phyloP scores from a whole-genome alignment of 2,113 vertebrate genomes.

The Oreochromis tanganicae region DNA sequence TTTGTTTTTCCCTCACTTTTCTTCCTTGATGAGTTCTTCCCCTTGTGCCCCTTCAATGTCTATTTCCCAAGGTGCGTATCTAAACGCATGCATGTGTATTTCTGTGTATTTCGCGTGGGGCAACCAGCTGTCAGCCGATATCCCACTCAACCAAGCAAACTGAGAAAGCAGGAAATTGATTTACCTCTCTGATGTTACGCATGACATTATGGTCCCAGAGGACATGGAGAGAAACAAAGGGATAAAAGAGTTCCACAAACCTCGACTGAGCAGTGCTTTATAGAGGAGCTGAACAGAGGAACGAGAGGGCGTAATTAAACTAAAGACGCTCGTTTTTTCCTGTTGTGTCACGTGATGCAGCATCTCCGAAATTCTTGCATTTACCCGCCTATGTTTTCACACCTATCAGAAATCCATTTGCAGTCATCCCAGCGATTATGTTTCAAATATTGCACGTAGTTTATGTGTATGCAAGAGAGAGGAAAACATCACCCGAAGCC shows the following conservation, averaged over 20 bases:
- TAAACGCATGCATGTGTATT: not conserved
- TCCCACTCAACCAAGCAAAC: conserved; percentile 15
- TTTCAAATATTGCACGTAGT: not conserved
- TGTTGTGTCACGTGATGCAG: not conserved
- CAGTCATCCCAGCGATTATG: not conserved
- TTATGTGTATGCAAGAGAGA: not conserved
- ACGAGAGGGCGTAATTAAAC: not conserved
- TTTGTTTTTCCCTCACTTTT: not conserved
- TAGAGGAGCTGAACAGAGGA: not conserved
- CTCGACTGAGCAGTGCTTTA: not conserved
- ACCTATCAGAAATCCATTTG: conserved; percentile 7
- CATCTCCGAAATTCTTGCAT: not conserved
- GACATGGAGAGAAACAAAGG: not conserved
- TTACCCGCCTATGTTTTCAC: not conserved
- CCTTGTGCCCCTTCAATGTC: not conserved
- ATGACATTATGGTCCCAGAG: not conserved
- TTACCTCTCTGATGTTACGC: conserved; percentile 10
- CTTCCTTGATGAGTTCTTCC: not conserved
- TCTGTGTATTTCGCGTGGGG: not conserved
- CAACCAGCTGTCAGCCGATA: not conserved
- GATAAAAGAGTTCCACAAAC: not conserved
- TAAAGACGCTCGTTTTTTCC: not conserved
- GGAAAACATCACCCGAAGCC: not conserved
- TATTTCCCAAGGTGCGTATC: not conserved
- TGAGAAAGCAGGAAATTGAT: conserved; percentile 37